Conservation (phyloP, 2,888 invertebrate genomes). For the Spisula solida region DNA sequence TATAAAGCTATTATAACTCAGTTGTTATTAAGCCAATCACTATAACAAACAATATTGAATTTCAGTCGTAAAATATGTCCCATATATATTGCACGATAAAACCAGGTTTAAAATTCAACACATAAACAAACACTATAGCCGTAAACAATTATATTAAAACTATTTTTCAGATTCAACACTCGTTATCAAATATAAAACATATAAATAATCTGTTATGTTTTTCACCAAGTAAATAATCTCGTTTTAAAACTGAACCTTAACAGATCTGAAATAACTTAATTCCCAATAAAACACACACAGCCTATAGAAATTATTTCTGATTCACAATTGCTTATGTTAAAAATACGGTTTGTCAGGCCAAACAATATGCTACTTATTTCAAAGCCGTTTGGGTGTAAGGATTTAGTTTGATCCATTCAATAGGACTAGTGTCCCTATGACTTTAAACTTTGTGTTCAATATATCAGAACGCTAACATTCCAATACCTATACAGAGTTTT, state of each 20-base stretch:
- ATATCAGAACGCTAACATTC: constrained; percentile 56
- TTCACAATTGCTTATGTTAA: constrained; percentile 55
- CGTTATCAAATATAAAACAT: constrained; percentile 3
- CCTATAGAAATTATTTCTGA: constrained; percentile 59
- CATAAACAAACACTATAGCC: background rate
- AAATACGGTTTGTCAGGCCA: constrained; percentile 48
- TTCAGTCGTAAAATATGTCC: background rate
- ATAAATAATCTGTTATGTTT: constrained; percentile 27
- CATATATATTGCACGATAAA: constrained; percentile 5
- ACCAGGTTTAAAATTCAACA: background rate
- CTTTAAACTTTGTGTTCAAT: constrained; percentile 57
- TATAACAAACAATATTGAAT: constrained; percentile 16
- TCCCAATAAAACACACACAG: constrained; percentile 36
- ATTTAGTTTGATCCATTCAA: constrained; percentile 56
- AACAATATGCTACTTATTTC: constrained; percentile 65
- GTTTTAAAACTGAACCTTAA: constrained; percentile 34
- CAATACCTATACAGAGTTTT: constrained; percentile 41
- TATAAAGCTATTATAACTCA: background rate
- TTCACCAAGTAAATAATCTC: constrained; percentile 31
- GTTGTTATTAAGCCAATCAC: constrained; percentile 1
- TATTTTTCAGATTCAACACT: background rate
- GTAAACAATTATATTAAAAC: background rate
- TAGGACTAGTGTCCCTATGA: constrained; percentile 45
- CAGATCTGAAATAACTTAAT: constrained; percentile 38
- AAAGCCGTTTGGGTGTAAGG: constrained; percentile 55